Evolutionary conservation across 2,113 vertebrate genomes (phyloP).

Genomic region (Plecotus auritus): DNA sequence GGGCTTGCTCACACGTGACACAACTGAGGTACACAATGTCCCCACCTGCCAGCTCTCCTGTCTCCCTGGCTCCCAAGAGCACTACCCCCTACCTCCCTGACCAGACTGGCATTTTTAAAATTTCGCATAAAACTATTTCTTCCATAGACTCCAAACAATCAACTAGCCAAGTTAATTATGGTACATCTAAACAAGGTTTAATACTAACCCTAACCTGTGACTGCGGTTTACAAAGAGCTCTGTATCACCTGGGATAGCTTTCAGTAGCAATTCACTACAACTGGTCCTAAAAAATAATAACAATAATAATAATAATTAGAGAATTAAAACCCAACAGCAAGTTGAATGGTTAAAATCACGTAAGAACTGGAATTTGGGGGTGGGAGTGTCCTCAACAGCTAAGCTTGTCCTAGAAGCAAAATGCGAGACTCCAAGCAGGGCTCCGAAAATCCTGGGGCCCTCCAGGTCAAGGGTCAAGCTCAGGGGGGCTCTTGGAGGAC

Average conservation of each 20-base stretch:
- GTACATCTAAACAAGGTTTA: slow-evolving; percentile 84
- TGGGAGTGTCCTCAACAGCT: slow-evolving; percentile 70
- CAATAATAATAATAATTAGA: slow-evolving; percentile 81
- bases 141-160: slow-evolving; percentile 84
- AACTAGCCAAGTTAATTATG: slow-evolving; percentile 85
- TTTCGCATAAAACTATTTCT: slow-evolving; percentile 85
- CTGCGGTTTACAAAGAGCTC: slow-evolving; percentile 86
- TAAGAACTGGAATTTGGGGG: slow-evolving; percentile 76
- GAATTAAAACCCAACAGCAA: slow-evolving; percentile 82
- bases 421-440: slow-evolving; percentile 66
- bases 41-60: slow-evolving; percentile 54
- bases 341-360: slow-evolving; percentile 77
- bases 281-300: slow-evolving; percentile 85
- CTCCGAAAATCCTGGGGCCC: slow-evolving; percentile 62
- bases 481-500: slow-evolving; percentile 64
- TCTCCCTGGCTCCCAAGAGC: slow-evolving; percentile 66
- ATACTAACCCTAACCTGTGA: slow-evolving; percentile 87
- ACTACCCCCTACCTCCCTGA: slow-evolving; percentile 75
- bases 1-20: slow-evolving; percentile 77
- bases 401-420: slow-evolving; percentile 69
- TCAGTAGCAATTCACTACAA: slow-evolving; percentile 88
- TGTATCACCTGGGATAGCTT: slow-evolving; percentile 81
- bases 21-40: slow-evolving; percentile 69
- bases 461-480: slow-evolving; percentile 9
- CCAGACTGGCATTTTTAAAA: slow-evolving; percentile 73